Evolutionary conservation across 1,140 invertebrate genomes (phyloP), one percentile per base, ranked within the genome.

Genomic region (Drosophila quadrilineata): DNA sequence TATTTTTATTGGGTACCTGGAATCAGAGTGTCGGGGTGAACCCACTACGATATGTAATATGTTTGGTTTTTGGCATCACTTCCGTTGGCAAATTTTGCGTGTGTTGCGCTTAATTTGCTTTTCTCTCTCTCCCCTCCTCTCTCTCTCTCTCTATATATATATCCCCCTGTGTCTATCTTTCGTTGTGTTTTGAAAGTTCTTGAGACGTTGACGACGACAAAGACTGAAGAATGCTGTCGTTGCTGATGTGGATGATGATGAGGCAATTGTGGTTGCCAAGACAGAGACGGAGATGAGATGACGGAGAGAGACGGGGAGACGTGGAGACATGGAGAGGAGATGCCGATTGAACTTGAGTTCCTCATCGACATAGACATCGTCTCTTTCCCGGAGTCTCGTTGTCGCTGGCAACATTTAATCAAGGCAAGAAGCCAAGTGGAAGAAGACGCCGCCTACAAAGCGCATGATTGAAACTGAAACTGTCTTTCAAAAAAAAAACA

Each of bases 341-440:
- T 72, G 64, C 63, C 73, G 58, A 84, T 71, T 77, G 79, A 75
- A 76, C 71, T 64, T 68, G 52, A 57, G 63, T 60, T 62, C 50
- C 28, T 49, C 31, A 26, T 52, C 22, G 43, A n/a, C n/a, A n/a
- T n/a, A n/a, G n/a, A n/a, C n/a, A n/a, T n/a, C n/a, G n/a, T n/a
- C n/a, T n/a, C n/a, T n/a, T n/a, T n/a, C n/a, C n/a, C n/a, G n/a
- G n/a, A n/a, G n/a, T n/a, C n/a, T 57, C 29, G 75, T 80, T 26
- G 77, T 76, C 73, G 73, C 77, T 82, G 77, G 77, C 77, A 82
- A 82, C 74, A 84, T 84, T 84, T 84, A 84, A 84, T 84, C 77
- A 84, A 84, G 77, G 69, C 60, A 63, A 57, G 79, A 84, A 84
- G 70, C 77, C 77, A 84, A 84, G 64, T 84, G 77, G 77, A 84